Conservation (phyloP, 2,113 vertebrate species). For the Paracyprichromis sp. region DNA sequence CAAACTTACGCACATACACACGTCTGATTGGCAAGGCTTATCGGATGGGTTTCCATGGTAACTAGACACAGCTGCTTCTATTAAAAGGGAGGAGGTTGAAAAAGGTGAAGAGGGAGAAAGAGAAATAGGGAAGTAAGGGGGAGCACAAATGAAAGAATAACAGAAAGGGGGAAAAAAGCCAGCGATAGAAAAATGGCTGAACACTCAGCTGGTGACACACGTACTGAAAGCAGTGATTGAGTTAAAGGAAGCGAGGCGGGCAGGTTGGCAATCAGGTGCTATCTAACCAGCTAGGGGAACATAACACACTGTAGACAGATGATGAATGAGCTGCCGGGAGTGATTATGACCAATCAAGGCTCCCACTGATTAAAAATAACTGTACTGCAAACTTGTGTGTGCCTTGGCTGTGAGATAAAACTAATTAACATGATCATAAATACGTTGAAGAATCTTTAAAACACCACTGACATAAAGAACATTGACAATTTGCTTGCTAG, state of each 20-base stretch:
- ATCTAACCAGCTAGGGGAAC: not conserved
- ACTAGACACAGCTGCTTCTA: constrained; percentile 56
- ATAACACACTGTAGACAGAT: constrained; percentile 2
- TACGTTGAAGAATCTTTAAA: not conserved
- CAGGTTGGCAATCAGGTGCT: constrained; percentile 4
- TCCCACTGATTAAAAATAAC: constrained; percentile 13
- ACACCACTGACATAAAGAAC: not conserved
- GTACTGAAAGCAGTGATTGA: constrained; percentile 3
- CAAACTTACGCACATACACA: not conserved
- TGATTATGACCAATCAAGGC: constrained; percentile 19
- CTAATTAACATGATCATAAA: not conserved
- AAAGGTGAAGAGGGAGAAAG: not conserved
- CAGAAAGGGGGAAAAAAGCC: not conserved
- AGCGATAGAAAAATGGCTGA: not conserved
- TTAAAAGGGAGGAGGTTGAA: not conserved
- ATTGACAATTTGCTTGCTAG: not conserved
- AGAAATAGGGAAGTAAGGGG: not conserved
- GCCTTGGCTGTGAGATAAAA: not conserved
- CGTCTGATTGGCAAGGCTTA: constrained; percentile 56
- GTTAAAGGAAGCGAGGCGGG: not conserved
- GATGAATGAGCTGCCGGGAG: constrained; percentile 9
- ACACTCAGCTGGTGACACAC: constrained; percentile 16
- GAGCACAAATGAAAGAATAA: not conserved
- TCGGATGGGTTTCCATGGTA: constrained; percentile 59
- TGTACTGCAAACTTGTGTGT: not conserved